Evolutionary conservation across 2,797 vertebrate species (phyloP), one percentile per base, ranked within the genome.

Genomic region (Gorsachius magnificus): DNA sequence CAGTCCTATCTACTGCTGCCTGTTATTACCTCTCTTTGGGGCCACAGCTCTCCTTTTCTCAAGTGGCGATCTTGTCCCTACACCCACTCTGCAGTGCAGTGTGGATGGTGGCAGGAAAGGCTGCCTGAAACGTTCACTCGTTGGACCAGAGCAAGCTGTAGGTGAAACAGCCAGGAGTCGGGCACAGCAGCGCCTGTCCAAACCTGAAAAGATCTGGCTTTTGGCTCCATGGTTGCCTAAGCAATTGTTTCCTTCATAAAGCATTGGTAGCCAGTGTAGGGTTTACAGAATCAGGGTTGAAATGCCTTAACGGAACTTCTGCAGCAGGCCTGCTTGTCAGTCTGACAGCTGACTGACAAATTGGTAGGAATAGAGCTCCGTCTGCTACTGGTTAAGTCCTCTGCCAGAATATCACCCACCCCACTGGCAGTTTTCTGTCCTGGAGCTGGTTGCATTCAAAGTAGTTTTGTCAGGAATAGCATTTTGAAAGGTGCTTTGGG

Each of bases 401-500:
- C 66, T 84, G 89, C 58, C 69, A 53, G 94, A 87, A 72, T 57
- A 72, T 95, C 95, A 76, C 89, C 84, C 54, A 66, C 69, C 2
- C 2, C 78, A 71, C 74, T 70, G 50, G n/a, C 58, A 70, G 79
- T 89, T 91, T 95, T 93, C 89, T 94, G 69, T 93, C 89, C 92
- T 74, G 70, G 79, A 94, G 90, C 84, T 91, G 93, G 70, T 85
- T 86, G 76, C 87, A 92, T 97, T 97, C 87, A 96, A 96, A 93
- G 94, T 70, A 94, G 89, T 74, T 93, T 94, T 96, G 89, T 96
- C 89, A 94, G 87, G 89, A 95, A 95, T 92, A 85, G 86, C 1
- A 69, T 96, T 95, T 87, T 97, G 92, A 97, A 97, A 97, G 95
- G 95, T 97, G 96, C 94, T 95, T 95, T 95, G 91, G 93, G 96